phyloP scores from a whole-genome alignment of 2,888 invertebrate species.

The Athrips mouffetella region DNA sequence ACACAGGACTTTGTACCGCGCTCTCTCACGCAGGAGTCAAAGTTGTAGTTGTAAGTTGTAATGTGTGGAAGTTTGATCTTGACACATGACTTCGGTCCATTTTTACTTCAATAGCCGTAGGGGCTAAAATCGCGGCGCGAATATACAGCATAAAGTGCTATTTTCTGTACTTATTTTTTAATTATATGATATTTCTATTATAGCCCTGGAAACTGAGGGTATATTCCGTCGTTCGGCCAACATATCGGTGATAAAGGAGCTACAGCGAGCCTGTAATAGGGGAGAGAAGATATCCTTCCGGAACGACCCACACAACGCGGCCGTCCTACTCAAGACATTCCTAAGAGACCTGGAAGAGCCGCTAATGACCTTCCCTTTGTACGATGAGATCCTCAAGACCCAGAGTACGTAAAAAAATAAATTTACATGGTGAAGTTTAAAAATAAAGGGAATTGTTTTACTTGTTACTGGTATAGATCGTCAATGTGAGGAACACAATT shows the following conservation, averaged over 20 bases:
- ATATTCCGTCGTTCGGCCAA: constrained; percentile 96
- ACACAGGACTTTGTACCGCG: no score
- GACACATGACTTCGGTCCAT: no score
- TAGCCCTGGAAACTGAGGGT: constrained; percentile 96
- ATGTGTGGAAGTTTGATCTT: no score
- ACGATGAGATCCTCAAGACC: constrained; percentile 94
- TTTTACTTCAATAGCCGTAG: no score
- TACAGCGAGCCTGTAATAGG: constrained; percentile 91
- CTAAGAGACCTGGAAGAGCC: constrained; percentile 95
- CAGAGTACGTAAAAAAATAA: constrained; percentile 81
- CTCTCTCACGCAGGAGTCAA: no score
- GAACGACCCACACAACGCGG: constrained; percentile 93
- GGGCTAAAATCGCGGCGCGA: no score
- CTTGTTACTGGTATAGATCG: no score
- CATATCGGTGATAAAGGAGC: constrained; percentile 87
- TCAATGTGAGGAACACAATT: no score
- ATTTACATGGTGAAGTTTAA: not conserved
- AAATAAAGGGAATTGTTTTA: no score
- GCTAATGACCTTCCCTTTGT: constrained; percentile 93
- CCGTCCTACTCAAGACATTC: constrained; percentile 96
- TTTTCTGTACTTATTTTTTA: no score
- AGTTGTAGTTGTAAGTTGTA: no score
- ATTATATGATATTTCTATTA: constrained; percentile 7
- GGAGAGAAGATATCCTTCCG: constrained; percentile 89
- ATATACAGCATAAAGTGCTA: no score